These are phyloP conservation scores for Ornithoptera alexandrae DNA, from an alignment of 2,888 invertebrate genomes.

Conservation along the genomic window DNA sequence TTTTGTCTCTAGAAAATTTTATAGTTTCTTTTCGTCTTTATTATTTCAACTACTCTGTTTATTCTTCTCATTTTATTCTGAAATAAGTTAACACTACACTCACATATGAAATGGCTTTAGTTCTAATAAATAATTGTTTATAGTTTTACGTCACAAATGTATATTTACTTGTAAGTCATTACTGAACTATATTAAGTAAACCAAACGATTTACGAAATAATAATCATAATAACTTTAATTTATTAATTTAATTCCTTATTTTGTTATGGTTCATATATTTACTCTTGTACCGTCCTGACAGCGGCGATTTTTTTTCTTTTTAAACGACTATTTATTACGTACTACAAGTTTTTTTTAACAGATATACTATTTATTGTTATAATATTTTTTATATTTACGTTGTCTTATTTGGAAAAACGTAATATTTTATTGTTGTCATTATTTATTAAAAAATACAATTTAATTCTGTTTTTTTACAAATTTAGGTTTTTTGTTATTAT, in stretches of 20 bases:
- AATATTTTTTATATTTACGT: background rate
- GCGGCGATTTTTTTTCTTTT: background rate
- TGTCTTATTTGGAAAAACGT: background rate
- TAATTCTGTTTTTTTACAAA: background rate
- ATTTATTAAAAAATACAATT: background rate
- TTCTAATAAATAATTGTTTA: background rate
- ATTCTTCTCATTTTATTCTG: background rate
- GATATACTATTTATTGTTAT: background rate
- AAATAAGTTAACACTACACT: background rate
- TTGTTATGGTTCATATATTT: background rate
- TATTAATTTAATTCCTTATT: background rate
- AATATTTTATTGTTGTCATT: background rate
- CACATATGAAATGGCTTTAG: conserved; percentile 1
- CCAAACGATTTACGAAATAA: background rate
- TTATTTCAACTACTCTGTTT: background rate
- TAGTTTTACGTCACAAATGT: background rate
- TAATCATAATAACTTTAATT: background rate
- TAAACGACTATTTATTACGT: background rate
- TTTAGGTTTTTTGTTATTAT: too few relatives aligned
- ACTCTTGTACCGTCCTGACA: too few relatives aligned
- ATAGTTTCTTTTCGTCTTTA: background rate
- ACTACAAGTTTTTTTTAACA: background rate
- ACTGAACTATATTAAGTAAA: background rate
- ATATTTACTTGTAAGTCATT: background rate
- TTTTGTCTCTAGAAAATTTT: background rate